Evolutionary conservation across 2,797 vertebrate species (phyloP), one percentile per base, ranked within the genome.

Genomic region (Hozukius guyotensis): DNA sequence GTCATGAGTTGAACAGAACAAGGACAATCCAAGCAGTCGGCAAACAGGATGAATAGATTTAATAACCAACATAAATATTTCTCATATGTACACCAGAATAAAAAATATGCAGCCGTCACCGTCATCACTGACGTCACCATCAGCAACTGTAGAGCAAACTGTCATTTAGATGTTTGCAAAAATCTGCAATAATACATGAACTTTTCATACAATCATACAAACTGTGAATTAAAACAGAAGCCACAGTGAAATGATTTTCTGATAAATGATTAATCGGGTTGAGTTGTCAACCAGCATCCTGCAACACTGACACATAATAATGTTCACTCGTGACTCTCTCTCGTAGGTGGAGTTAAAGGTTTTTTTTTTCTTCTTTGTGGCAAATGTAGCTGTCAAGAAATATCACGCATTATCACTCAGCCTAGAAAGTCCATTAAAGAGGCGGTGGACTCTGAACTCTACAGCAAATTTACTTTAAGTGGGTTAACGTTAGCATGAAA

Each of bases 401-500:
- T 29, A 64, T 69, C 75, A 65, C 3, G 36, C 52, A 34, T 64
- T 68, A 81, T 73, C 72, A 46, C 60, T 69, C 76, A 64, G 75
- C 63, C 68, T 24, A 3, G 42, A 22, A 77, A 68, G 78, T 77
- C 69, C 52, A 80, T 78, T 85, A 79, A 77, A 70, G 56, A 85
- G 72, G 36, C 59, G 5, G 42, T 24, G 34, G 68, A 78, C 46
- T 81, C 60, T 36, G 65, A 66, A 62, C 56, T 86, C 72, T 38
- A 70, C 55, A 63, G 81, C 75, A 75, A 89, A 84, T 81, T 73
- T 68, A 66, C 62, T 83, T 82, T 42, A 82, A 87, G 77, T 81
- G 67, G 73, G 72, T 82, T 87, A 81, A 82, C 64, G 67, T 75
- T 66, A 80, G 70, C 83, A 80, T 83, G 74, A 86, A 84, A 87